phyloP scores from a whole-genome alignment of 1,140 invertebrate species.

The Panagrolaimus sp. region DNA sequence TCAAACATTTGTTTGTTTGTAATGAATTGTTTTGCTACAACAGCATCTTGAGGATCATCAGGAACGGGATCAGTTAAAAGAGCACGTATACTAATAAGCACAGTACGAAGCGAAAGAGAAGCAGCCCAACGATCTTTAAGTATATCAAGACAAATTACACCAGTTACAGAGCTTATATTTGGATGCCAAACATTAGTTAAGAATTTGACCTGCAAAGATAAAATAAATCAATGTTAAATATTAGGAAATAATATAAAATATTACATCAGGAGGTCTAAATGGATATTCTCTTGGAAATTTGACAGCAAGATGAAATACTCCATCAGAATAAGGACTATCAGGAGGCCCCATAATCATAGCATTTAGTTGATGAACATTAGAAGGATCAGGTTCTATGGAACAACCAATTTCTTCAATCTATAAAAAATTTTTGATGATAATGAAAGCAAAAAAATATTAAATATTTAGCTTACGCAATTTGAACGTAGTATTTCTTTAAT shows the following conservation, averaged over 20 bases:
- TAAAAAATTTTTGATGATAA: background rate
- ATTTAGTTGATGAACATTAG: background rate
- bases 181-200: constrained; percentile 99
- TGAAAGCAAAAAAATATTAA: too few species aligned
- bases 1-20: constrained; percentile 76
- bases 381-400: background rate
- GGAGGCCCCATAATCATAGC: background rate
- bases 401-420: background rate
- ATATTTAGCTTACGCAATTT: too few species aligned
- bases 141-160: constrained; percentile 97
- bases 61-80: constrained; percentile 85
- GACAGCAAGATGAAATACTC: constrained; percentile 85
- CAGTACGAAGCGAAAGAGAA: constrained; percentile 92
- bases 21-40: constrained; percentile 91
- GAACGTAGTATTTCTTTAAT: too few species aligned
- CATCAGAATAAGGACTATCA: constrained; percentile 72
- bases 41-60: constrained; percentile 70
- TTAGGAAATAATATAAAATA: background rate
- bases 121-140: constrained; percentile 99
- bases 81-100: constrained; percentile 80
- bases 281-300: constrained; percentile 98
- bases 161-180: constrained; percentile 96
- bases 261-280: constrained; percentile 94
- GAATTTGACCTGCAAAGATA: constrained; percentile 66
- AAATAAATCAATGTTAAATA: too few species aligned